Conservation (phyloP, 2,797 vertebrate genomes). For the Steatocranus sp. region DNA sequence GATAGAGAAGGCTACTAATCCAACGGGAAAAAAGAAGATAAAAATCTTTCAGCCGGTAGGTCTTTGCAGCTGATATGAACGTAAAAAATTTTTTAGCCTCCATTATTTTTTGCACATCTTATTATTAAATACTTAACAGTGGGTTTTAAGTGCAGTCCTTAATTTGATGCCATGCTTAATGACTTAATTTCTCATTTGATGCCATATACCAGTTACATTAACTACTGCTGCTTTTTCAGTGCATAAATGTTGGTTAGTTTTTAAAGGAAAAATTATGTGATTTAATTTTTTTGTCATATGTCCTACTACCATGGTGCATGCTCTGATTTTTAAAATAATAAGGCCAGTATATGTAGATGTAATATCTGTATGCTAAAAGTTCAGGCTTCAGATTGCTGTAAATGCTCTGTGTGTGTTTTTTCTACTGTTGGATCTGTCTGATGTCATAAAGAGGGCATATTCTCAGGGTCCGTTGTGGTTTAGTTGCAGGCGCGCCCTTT, state of each 20-base stretch:
- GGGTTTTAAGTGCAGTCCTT: not conserved
- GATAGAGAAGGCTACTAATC: conserved; percentile 96
- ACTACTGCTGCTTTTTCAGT: not conserved
- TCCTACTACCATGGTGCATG: not conserved
- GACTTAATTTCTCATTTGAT: not conserved
- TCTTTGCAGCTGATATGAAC: conserved; percentile 31
- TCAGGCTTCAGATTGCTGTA: not conserved
- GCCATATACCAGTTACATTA: not conserved
- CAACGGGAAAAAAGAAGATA: conserved; percentile 97
- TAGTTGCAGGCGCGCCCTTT: not conserved
- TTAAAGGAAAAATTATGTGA: no score
- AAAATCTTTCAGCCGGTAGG: conserved; percentile 99
- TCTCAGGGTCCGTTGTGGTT: not conserved
- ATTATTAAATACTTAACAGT: not conserved
- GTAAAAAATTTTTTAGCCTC: accelerated
- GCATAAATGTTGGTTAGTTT: not conserved
- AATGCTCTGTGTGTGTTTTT: not conserved
- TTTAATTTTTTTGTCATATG: not conserved
- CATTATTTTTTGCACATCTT: not conserved
- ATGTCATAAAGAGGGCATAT: not conserved
- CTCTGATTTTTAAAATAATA: not conserved
- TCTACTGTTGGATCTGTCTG: not conserved
- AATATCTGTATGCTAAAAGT: not conserved
- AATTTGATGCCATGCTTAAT: not conserved
- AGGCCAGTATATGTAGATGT: not conserved